phyloP scores from a whole-genome alignment of 2,113 vertebrate species.

The Hucho hucho region DNA sequence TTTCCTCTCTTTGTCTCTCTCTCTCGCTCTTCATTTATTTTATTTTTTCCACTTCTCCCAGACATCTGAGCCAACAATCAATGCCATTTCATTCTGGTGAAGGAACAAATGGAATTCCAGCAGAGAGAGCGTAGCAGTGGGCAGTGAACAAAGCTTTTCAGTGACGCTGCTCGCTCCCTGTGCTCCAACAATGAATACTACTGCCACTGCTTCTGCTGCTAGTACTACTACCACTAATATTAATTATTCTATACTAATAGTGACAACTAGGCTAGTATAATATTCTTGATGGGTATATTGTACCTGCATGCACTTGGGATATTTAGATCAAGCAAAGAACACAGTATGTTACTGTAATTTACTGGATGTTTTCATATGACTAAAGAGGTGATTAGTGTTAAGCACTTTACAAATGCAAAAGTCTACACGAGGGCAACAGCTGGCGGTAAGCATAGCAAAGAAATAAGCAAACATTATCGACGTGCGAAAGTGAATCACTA shows the following conservation, averaged over 20 bases:
- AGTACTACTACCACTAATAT: neutral
- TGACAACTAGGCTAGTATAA: neutral
- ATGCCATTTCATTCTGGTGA: conserved; percentile 69
- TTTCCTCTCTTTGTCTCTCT: conserved; percentile 28
- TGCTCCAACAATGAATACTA: conserved; percentile 14
- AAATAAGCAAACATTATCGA: too few species aligned
- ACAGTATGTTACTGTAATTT: too few species aligned
- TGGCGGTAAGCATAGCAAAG: too few species aligned
- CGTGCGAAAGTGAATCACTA: too few species aligned
- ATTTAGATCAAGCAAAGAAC: too few species aligned
- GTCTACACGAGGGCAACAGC: too few species aligned
- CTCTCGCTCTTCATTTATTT: conserved; percentile 4
- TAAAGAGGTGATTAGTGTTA: too few species aligned
- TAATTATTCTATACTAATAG: neutral
- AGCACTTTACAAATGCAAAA: too few species aligned
- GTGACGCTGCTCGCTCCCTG: conserved; percentile 23
- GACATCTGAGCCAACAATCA: conserved; percentile 74
- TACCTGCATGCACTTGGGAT: too few species aligned
- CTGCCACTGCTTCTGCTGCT: neutral
- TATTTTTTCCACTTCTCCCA: conserved; percentile 9
- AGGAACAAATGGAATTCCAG: conserved; percentile 71
- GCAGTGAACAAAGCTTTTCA: conserved; percentile 53
- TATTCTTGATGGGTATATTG: too few species aligned
- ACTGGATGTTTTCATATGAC: too few species aligned
- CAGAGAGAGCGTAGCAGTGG: conserved; percentile 54